Conservation (phyloP, 1,140 invertebrate genomes). For the Chironomus tepperi region DNA sequence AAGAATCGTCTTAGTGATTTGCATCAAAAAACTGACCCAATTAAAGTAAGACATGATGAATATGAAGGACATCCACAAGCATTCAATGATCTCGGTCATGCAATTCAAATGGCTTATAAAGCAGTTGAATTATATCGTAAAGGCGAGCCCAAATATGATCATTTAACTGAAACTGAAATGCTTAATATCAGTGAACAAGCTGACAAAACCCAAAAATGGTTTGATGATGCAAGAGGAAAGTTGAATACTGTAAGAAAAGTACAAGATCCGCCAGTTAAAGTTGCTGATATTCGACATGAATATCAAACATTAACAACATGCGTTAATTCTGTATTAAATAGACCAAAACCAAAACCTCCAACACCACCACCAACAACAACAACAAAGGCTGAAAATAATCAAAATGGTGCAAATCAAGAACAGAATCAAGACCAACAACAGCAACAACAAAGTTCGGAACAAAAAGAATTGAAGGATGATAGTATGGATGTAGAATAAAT, state of each 20-base stretch:
- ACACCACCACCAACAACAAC: constrained; percentile 32
- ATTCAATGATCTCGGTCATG: constrained; percentile 64
- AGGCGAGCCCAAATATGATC: constrained; percentile 72
- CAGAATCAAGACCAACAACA: constrained; percentile 29
- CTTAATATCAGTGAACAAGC: constrained; percentile 55
- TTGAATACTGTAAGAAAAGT: constrained; percentile 51
- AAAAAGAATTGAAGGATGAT: neutral
- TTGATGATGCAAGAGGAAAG: constrained; percentile 57
- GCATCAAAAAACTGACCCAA: constrained; percentile 69
- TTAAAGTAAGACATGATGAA: constrained; percentile 70
- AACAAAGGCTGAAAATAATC: constrained; percentile 32
- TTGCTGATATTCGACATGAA: constrained; percentile 65
- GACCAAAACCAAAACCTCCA: constrained; percentile 40
- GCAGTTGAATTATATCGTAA: constrained; percentile 53
- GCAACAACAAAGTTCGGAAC: neutral
- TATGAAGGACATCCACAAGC: constrained; percentile 63
- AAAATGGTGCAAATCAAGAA: neutral
- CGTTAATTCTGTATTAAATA: constrained; percentile 39
- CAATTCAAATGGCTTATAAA: constrained; percentile 66
- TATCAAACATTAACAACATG: constrained; percentile 43
- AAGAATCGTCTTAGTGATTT: constrained; percentile 48
- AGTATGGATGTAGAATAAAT: constrained; percentile 9
- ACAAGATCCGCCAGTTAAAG: constrained; percentile 60
- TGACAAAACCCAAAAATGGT: constrained; percentile 57
- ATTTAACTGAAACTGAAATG: constrained; percentile 72